Evolutionary conservation across 2,113 vertebrate genomes (phyloP).

Genomic region (Colius striatus): DNA sequence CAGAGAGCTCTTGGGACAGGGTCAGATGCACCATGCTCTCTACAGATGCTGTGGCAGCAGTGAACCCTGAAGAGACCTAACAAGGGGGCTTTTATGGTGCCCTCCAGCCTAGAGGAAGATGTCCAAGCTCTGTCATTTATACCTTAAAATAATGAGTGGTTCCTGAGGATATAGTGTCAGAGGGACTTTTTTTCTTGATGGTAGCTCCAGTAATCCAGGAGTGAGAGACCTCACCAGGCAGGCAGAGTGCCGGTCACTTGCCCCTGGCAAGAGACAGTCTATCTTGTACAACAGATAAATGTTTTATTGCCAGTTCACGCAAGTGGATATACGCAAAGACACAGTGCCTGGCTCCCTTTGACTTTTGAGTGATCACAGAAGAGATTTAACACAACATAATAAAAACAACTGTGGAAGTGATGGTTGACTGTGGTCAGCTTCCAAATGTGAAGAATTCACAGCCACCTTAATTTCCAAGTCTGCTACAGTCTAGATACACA

Average conservation of each 20-base stretch:
- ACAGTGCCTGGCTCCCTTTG: background rate
- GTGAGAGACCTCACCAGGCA: background rate
- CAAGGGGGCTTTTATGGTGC: background rate
- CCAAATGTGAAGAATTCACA: background rate
- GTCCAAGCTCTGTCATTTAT: background rate
- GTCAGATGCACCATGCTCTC: background rate
- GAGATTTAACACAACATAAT: background rate
- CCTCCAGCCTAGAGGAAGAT: background rate
- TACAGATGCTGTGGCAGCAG: background rate
- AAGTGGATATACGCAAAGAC: background rate
- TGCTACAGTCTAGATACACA: background rate
- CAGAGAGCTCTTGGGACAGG: background rate
- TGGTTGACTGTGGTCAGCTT: background rate
- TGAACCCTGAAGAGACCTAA: background rate
- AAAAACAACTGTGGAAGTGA: background rate
- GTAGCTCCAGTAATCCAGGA: background rate
- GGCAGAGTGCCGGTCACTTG: background rate
- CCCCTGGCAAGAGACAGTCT: background rate
- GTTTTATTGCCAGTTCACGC: background rate
- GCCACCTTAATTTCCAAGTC: background rate
- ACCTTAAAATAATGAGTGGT: background rate
- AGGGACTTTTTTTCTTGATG: background rate
- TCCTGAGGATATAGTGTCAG: background rate
- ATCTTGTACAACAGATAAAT: background rate
- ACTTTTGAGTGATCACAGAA: background rate